These are phyloP conservation scores for Hylyphantes graminicola DNA, from an alignment of 1,140 invertebrate genomes.

Conservation along the genomic window DNA sequence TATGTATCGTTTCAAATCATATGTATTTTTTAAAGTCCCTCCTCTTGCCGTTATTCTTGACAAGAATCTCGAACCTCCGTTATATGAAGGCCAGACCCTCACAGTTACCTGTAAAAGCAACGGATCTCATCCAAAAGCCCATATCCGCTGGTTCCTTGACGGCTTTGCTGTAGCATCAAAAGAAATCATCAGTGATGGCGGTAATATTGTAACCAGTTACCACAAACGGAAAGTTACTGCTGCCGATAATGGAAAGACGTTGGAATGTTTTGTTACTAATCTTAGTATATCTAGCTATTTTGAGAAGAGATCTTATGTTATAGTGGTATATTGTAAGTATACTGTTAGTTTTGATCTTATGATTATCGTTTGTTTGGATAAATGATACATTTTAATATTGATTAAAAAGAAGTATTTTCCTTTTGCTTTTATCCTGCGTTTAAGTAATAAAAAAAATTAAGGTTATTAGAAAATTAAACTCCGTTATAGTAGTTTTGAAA, in stretches of 20 bases:
- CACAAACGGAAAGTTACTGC: neutral
- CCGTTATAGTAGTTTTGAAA: no score
- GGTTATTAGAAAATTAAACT: no score
- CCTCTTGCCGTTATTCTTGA: neutral
- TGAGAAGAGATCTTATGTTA: neutral
- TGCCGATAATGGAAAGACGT: constrained; percentile 4
- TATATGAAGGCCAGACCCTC: neutral
- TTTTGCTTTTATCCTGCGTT: no score
- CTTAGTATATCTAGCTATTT: neutral
- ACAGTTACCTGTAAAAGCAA: constrained; percentile 5
- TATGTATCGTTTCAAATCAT: no score
- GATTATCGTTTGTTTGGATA: no score
- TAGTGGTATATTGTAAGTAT: constrained; percentile 20
- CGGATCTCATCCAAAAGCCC: constrained; percentile 38
- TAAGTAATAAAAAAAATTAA: no score
- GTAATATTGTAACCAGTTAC: constrained; percentile 7
- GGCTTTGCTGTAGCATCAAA: neutral
- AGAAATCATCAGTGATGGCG: neutral
- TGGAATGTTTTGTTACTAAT: constrained; percentile 15
- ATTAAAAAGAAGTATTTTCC: no score
- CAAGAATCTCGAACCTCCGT: neutral
- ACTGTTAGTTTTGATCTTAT: neutral
- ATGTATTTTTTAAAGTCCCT: neutral
- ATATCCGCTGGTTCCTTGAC: constrained; percentile 17
- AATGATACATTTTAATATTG: no score